Evolutionary conservation across 2,113 vertebrate genomes (phyloP).

Genomic region (Syngnathus scovelli): DNA sequence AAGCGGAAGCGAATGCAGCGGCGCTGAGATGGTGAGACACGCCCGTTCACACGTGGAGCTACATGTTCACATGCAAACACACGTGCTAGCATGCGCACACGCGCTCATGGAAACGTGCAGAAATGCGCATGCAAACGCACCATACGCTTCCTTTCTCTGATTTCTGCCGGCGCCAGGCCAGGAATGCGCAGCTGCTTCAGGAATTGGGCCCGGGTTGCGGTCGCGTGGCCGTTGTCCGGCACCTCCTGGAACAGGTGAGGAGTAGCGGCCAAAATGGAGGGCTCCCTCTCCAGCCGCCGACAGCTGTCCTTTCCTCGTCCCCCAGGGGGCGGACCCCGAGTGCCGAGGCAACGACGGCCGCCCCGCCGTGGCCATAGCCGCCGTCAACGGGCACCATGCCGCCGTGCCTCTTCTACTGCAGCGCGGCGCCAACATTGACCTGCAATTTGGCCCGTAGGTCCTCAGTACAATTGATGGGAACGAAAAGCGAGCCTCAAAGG

Average conservation of each 20-base stretch:
- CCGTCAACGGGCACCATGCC: slow-evolving; percentile 65
- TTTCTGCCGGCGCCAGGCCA: slow-evolving; percentile 39
- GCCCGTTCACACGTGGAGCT: too few relatives aligned
- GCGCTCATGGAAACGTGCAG: too few relatives aligned
- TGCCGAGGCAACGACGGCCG: slow-evolving; percentile 51
- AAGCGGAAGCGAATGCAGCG: slow-evolving; percentile 2
- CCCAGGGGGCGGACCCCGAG: slow-evolving; percentile 81
- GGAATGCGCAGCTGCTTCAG: slow-evolving; percentile 69
- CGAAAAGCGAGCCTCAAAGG: too few relatives aligned
- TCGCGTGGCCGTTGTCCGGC: slow-evolving; percentile 66
- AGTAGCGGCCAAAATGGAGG: slow-evolving; percentile 4
- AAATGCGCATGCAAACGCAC: too few relatives aligned
- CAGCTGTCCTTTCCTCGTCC: neutral
- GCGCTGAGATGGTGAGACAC: neutral
- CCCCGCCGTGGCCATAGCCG: slow-evolving; percentile 67
- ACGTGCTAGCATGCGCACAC: too few relatives aligned
- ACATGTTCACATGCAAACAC: too few relatives aligned
- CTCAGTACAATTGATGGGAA: neutral
- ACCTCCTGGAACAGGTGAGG: slow-evolving; percentile 76
- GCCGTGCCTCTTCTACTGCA: slow-evolving; percentile 73
- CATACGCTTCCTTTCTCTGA: neutral
- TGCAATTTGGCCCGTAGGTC: slow-evolving; percentile 75
- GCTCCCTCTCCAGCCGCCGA: neutral
- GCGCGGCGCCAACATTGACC: slow-evolving; percentile 73
- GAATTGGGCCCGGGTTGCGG: slow-evolving; percentile 73